Evolutionary conservation across 1,140 invertebrate genomes (phyloP), one percentile per base, ranked within the genome.

Genomic region (Monomorium pharaonis): DNA sequence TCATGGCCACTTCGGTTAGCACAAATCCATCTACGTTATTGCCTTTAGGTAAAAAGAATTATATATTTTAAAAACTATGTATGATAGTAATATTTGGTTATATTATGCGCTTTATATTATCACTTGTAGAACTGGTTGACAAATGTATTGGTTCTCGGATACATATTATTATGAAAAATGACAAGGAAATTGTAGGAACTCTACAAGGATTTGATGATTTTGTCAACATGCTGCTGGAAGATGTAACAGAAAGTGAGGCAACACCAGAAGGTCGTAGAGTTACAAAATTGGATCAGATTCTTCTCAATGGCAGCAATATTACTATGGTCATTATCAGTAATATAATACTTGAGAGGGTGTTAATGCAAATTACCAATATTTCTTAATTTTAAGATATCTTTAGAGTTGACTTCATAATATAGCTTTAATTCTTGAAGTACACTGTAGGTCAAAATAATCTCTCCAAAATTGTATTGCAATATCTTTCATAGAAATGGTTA

Each of bases 121-220:
- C 10, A 56, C 72, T 86, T 70, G 60, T 93, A 98, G 99, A 99
- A 96, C 95, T 99, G 87, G 99, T 99, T n/a, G 99, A 99, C 93
- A 99, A 99, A 96, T 99, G 99, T 95, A 99, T 99, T 93, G 99
- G 99, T 24, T 99, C 99, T 0, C 96, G 98, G 84, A 99, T 99
- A 92, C 99, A 99, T 92, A 99, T 99, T 33, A 99, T 99, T 56
- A 99, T 99, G 99, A 99, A 99, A 95, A 99, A 99, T 94, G 99
- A 99, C 92, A 99, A 99, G 95, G 99, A 99, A 96, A 99, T 99
- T 93, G 98, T 99, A 16, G 99, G 99, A 80, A 99, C 99, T 0
- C 94, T 99, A 24, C 95, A 98, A 84, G 99, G 99, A 10, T 99
- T 99, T 95, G 99, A 99, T 95, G 99, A 99, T 95, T 99, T 99